Evolutionary conservation across 2,113 vertebrate genomes (phyloP), one percentile per base, ranked within the genome.

Genomic region (Bambusicola thoracicus): DNA sequence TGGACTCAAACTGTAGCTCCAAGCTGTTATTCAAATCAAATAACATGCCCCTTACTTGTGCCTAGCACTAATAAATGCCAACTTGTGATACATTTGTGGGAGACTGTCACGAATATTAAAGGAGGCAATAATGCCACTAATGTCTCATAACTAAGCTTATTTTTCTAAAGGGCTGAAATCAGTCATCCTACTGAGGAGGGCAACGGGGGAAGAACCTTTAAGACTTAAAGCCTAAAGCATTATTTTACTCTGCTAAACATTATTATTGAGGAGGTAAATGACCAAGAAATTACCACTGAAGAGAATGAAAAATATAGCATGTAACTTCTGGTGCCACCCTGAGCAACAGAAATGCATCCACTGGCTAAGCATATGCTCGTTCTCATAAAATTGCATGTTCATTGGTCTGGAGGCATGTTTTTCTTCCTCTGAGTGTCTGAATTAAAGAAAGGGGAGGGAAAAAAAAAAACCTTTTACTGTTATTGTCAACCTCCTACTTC

Each of bases 1-100:
- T 97, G 96, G 98, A 97, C 97, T 98, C 98, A 97, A 98, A 98
- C 98, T 98, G 98, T 98, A 98, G 98, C 99, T 99, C 98, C 98
- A 90, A 99, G 98, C 98, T 99, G 99, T 99, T 99, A 99, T 99
- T 99, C 99, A 99, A 99, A 99, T 99, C 99, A 99, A 99, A 99
- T 99, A 99, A 99, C 99, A 99, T 98, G 99, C 98, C 98, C 99
- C 98, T 98, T 98, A 98, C 99, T 99, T 98, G 98, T 99, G 99
- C 98, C 98, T 98, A 97, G 96, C 98, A 99, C 99, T 99, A 99
- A 99, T 99, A 99, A 99, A 99, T 99, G 99, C 98, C 99, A 99
- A 96, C 97, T 98, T 98, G 98, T 98, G 98, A 99, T 99, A 98
- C 99, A 99, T 99, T 99, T 98, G 98, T 98, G 97, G 98, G 98